Evolutionary conservation across 2,113 vertebrate species (phyloP).

Genomic region (Syrmaticus mikado): DNA sequence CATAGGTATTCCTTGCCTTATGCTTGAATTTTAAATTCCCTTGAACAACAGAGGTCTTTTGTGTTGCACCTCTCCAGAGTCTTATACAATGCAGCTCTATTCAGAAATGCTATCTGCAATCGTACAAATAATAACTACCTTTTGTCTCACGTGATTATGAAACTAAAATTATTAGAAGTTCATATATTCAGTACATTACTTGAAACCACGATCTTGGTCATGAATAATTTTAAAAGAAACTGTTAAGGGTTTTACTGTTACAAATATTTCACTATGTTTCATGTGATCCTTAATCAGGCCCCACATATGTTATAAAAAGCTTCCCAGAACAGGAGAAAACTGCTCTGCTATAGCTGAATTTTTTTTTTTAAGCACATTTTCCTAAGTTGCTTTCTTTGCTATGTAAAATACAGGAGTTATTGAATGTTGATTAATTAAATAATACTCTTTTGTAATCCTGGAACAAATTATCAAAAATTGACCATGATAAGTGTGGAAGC

Average conservation of each 20-base stretch:
- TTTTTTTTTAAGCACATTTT: not conserved
- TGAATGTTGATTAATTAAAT: constrained; percentile 42
- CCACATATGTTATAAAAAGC: not conserved
- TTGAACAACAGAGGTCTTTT: not conserved
- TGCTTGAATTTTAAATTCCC: not conserved
- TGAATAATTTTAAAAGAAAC: not conserved
- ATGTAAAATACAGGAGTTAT: constrained; percentile 23
- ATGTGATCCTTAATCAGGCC: constrained; percentile 33
- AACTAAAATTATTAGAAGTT: not conserved
- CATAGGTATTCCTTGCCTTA: not conserved
- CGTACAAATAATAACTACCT: not conserved
- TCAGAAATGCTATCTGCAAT: not conserved
- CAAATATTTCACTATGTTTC: constrained; percentile 19
- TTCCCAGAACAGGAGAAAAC: constrained; percentile 6
- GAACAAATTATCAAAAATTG: constrained; percentile 62
- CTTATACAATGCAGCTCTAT: not conserved
- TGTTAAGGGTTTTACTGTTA: constrained; percentile 19
- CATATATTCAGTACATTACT: not conserved
- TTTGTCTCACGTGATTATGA: not conserved
- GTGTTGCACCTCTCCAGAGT: not conserved
- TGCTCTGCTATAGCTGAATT: not conserved
- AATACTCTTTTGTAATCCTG: constrained; percentile 32
- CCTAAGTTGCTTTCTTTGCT: not conserved
- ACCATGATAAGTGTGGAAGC: constrained; percentile 34
- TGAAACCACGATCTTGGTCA: not conserved